Evolutionary conservation across 1,140 invertebrate genomes (phyloP).

Genomic region (Augochlora pura): DNA sequence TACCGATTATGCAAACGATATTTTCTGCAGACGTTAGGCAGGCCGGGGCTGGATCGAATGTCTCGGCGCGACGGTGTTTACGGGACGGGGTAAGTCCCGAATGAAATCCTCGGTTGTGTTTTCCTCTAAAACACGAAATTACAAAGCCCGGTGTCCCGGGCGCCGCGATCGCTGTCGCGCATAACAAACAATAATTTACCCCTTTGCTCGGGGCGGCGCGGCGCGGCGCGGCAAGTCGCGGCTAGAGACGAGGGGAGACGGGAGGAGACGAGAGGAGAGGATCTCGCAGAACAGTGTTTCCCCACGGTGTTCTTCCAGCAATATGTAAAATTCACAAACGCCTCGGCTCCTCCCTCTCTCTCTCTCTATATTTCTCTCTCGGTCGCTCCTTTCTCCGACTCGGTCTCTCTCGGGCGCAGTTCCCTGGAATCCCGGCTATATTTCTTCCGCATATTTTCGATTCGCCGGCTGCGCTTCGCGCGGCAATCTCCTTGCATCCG

Average conservation of each 20-base stretch:
- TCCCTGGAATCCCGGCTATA: slow-evolving; percentile 31
- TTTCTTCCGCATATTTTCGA: slow-evolving; percentile 50
- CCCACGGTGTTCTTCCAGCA: background rate
- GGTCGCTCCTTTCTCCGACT: too few relatives aligned
- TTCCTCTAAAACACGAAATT: too few relatives aligned
- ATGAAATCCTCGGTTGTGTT: too few relatives aligned
- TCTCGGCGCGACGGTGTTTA: too few relatives aligned
- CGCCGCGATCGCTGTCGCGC: background rate
- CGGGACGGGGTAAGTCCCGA: too few relatives aligned
- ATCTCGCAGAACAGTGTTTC: too few relatives aligned
- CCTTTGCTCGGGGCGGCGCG: background rate
- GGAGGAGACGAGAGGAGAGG: too few relatives aligned
- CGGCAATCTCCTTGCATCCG: slow-evolving; percentile 22
- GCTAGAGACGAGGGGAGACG: too few relatives aligned
- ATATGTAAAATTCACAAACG: slow-evolving; percentile 47
- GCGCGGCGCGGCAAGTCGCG: background rate
- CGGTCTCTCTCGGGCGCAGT: background rate
- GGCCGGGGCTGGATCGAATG: too few relatives aligned
- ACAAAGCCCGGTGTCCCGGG: background rate
- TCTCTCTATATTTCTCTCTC: too few relatives aligned
- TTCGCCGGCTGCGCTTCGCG: slow-evolving; percentile 33
- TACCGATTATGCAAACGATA: too few relatives aligned
- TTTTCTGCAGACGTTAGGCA: too few relatives aligned
- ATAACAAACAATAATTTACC: slow-evolving; percentile 26
- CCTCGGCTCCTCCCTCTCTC: background rate